Conservation (phyloP, 1,140 invertebrate genomes). For the Eubasilissa regina region DNA sequence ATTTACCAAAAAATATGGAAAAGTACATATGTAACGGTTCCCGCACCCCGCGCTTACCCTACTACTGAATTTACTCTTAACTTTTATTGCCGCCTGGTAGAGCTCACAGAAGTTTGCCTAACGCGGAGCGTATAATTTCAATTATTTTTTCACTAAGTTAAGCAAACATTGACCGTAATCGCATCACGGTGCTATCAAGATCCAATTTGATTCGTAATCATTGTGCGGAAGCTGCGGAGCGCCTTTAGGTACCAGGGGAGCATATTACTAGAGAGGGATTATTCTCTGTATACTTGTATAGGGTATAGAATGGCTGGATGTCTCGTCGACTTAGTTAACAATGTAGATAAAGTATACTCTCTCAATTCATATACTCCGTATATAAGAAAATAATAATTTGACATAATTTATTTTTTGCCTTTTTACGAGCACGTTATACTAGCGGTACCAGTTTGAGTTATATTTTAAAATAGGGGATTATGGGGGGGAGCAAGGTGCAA, state of each 20-base stretch:
- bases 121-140: slow-evolving; percentile 56
- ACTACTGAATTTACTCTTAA: slow-evolving; percentile 42
- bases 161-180: slow-evolving; percentile 61
- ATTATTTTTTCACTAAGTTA: slow-evolving; percentile 62
- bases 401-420: too few species aligned
- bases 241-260: slow-evolving; percentile 36
- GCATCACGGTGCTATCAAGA: slow-evolving; percentile 60
- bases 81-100: slow-evolving; percentile 48
- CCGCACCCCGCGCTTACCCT: slow-evolving; percentile 19
- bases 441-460: too few species aligned
- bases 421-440: too few species aligned
- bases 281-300: slow-evolving; percentile 32
- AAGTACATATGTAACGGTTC: background rate
- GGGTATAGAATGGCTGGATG: background rate
- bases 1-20: background rate
- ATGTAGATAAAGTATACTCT: slow-evolving; percentile 47
- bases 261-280: slow-evolving; percentile 48
- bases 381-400: slow-evolving; percentile 14
- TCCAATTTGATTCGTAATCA: slow-evolving; percentile 60
- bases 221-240: slow-evolving; percentile 38
- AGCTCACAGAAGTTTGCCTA: slow-evolving; percentile 23
- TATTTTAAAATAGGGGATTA: too few species aligned
- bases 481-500: too few species aligned
- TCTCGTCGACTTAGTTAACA: slow-evolving; percentile 42
- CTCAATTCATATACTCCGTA: slow-evolving; percentile 24